Evolutionary conservation across 2,797 vertebrate species (phyloP).

Genomic region (Acanthurus tractus): DNA sequence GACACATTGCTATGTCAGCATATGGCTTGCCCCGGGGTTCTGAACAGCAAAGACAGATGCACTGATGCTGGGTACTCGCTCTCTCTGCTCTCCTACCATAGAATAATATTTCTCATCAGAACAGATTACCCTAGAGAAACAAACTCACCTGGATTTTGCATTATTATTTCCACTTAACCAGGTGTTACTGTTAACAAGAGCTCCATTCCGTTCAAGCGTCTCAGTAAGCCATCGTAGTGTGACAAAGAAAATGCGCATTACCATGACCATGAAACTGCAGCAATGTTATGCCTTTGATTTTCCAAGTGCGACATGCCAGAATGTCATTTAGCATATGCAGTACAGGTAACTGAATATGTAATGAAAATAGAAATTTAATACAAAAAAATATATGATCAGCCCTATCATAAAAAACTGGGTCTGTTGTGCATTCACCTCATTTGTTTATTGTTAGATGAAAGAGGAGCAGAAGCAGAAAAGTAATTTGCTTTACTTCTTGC

Average conservation of each 20-base stretch:
- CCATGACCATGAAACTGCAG: neutral
- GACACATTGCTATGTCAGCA: constrained; percentile 77
- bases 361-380: no score
- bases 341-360: no score
- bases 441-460: no score
- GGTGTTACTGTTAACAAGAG: neutral
- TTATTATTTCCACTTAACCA: neutral
- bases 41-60: constrained; percentile 57
- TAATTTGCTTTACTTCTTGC: no score
- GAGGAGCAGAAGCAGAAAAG: no score
- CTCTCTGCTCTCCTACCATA: constrained; percentile 20
- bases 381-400: neutral
- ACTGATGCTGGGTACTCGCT: constrained; percentile 53
- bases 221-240: neutral
- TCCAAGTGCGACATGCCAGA: neutral
- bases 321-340: neutral
- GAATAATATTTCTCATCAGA: constrained; percentile 30
- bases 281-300: neutral
- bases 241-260: neutral
- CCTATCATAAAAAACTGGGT: neutral
- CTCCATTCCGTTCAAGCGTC: neutral
- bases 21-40: constrained; percentile 63
- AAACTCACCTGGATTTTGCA: neutral
- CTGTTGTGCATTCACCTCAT: no score
- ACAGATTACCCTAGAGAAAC: constrained; percentile 27